Conservation (phyloP, 2,888 invertebrate genomes). For the Drosophila falleni region DNA sequence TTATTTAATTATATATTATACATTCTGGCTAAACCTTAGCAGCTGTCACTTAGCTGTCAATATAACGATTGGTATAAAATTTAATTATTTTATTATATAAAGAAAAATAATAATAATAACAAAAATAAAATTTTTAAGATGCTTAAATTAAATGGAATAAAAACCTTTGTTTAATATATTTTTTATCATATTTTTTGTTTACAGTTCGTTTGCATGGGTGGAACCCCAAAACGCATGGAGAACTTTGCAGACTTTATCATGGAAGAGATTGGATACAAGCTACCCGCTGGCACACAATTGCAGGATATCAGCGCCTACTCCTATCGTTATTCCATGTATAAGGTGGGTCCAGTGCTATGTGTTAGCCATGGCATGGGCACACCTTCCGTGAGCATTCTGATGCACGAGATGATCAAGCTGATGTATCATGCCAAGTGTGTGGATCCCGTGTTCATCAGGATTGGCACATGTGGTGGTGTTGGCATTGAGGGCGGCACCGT, state of each 20-base stretch:
- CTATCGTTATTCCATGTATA: slow-evolving; percentile 97
- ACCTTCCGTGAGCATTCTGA: slow-evolving; percentile 96
- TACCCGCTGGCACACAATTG: slow-evolving; percentile 94
- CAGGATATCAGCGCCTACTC: slow-evolving; percentile 96
- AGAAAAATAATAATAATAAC: too few relatives aligned
- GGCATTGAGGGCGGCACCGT: slow-evolving; percentile 97
- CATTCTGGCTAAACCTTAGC: too few relatives aligned
- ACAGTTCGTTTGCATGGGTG: slow-evolving; percentile 98
- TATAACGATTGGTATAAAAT: not conserved
- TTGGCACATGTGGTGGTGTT: slow-evolving; percentile 97
- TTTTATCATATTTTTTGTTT: not conserved
- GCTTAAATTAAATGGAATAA: not conserved
- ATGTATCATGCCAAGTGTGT: slow-evolving; percentile 95
- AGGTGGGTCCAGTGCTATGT: slow-evolving; percentile 87
- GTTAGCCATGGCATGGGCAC: slow-evolving; percentile 97
- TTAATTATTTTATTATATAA: too few relatives aligned
- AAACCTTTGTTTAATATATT: not conserved
- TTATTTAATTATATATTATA: too few relatives aligned
- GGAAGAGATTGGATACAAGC: slow-evolving; percentile 94
- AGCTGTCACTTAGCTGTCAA: not conserved
- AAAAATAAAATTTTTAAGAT: not conserved
- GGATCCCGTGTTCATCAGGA: slow-evolving; percentile 96
- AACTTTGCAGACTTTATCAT: slow-evolving; percentile 96
- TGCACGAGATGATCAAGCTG: slow-evolving; percentile 98
- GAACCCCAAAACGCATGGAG: slow-evolving; percentile 97